Conservation (phyloP, 2,113 vertebrate species). For the Sprattus sprattus region DNA sequence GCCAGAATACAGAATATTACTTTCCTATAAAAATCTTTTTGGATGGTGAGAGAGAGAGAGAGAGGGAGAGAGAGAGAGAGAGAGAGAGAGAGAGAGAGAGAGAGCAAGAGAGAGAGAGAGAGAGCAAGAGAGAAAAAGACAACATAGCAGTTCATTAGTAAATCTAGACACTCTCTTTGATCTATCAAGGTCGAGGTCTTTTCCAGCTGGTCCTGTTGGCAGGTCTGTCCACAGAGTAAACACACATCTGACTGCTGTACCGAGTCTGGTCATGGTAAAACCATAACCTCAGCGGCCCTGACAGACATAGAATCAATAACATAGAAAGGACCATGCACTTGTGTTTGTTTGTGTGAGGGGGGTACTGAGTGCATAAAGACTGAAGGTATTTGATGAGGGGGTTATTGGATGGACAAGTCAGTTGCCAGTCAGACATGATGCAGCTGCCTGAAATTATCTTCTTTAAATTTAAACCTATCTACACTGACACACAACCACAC, state of each 20-base stretch:
- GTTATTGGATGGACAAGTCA: too few relatives aligned
- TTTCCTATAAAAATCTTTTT: too few relatives aligned
- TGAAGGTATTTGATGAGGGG: too few relatives aligned
- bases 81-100: background rate
- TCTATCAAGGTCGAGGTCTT: background rate
- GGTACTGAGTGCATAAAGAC: too few relatives aligned
- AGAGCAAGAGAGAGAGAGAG: background rate
- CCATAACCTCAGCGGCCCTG: background rate
- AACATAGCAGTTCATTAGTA: background rate
- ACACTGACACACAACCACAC: background rate
- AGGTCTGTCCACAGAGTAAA: background rate
- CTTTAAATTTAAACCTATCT: too few relatives aligned
- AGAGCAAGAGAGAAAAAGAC: background rate
- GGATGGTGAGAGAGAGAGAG: background rate
- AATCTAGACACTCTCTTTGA: background rate
- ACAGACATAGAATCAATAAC: background rate
- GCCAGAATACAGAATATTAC: too few relatives aligned
- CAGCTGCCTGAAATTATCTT: too few relatives aligned
- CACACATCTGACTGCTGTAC: background rate
- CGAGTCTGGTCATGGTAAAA: too few relatives aligned
- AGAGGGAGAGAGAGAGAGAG: background rate
- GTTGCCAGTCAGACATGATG: too few relatives aligned
- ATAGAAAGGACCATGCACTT: background rate
- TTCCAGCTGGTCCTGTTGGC: background rate
- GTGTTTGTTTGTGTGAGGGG: too few relatives aligned